Percentiles rank a stretch among this genome's conserved stretches.
phyloP scores from a whole-genome alignment of 2,113 vertebrate genomes.

The Pongo pygmaeus region DNA sequence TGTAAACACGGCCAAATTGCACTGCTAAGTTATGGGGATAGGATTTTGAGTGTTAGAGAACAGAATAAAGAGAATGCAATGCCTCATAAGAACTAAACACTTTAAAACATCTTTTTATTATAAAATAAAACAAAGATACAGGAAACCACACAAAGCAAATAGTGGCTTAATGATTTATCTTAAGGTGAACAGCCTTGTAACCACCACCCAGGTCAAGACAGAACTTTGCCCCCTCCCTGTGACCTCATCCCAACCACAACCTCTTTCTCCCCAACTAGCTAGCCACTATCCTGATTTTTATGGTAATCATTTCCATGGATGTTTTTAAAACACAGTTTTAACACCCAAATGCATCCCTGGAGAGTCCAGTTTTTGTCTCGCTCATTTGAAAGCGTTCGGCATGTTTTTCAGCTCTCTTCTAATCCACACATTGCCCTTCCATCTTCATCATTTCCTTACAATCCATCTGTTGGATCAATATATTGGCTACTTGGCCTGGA shows the following conservation, averaged over 20 bases:
- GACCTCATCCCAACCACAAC: background rate
- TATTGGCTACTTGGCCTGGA: background rate
- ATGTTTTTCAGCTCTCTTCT: background rate
- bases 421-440: background rate
- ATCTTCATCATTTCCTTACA: background rate
- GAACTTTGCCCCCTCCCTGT: background rate
- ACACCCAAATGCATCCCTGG: background rate
- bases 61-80: background rate
- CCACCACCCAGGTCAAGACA: background rate
- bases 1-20: background rate
- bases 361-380: background rate
- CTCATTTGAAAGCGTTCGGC: background rate
- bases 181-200: background rate
- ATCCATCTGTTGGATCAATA: background rate
- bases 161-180: background rate
- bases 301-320: background rate
- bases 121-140: slow-evolving; percentile 14
- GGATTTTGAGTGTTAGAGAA: background rate
- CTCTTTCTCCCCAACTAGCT: background rate
- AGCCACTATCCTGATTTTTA: background rate
- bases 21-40: background rate
- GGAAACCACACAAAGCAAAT: background rate
- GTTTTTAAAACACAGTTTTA: background rate
- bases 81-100: background rate
- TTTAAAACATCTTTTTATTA: background rate